phyloP scores from a whole-genome alignment of 2,113 vertebrate species.

The Athene noctua region DNA sequence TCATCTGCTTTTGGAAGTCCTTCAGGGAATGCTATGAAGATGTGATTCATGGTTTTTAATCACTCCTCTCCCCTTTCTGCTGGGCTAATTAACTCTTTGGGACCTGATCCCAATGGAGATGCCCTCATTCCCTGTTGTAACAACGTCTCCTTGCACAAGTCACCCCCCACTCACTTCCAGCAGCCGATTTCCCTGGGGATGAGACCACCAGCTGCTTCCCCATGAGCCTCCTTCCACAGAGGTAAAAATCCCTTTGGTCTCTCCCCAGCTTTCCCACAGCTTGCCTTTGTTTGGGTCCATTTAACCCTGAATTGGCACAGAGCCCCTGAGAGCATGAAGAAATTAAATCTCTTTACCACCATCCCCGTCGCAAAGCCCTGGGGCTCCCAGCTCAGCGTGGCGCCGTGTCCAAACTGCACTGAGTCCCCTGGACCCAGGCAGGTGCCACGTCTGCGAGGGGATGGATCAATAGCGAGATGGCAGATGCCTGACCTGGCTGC shows the following conservation, averaged over 20 bases:
- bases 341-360: not conserved
- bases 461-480: fast-evolving
- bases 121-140: not conserved
- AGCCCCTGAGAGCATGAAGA: not conserved
- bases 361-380: fast-evolving
- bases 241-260: not conserved
- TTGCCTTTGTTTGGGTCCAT: not conserved
- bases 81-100: not conserved
- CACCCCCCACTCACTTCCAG: not conserved
- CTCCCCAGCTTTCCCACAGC: not conserved
- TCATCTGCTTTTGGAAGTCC: not conserved
- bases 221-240: fast-evolving
- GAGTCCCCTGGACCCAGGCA: not conserved
- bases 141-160: not conserved
- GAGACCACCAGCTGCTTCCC: not conserved
- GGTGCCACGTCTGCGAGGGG: not conserved
- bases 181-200: not conserved
- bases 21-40: slow-evolving; percentile 4
- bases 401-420: fast-evolving
- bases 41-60: not conserved
- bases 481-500: not conserved
- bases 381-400: not conserved
- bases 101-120: fast-evolving
- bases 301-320: not conserved
- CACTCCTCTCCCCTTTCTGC: not conserved